These are phyloP conservation scores for Bergia puertoricense DNA, from an alignment of 92 coral and sea anemone genomes.

Conservation along the genomic window DNA sequence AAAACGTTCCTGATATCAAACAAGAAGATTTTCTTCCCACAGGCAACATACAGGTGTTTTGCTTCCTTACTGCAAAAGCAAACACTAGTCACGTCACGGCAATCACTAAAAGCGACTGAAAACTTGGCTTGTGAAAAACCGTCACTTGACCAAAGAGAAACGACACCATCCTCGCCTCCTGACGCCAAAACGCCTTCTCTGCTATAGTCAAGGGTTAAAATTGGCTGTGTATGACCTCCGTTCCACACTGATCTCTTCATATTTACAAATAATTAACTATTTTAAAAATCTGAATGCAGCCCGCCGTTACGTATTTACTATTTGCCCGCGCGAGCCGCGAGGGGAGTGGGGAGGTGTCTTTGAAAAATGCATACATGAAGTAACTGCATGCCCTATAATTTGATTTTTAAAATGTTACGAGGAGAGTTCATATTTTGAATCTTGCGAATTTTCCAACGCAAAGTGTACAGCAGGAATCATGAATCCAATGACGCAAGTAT, in stretches of 20 bases:
- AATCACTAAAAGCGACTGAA: constrained; percentile 30
- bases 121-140: constrained; percentile 67
- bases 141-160: constrained; percentile 82
- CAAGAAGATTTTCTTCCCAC: constrained; percentile 70
- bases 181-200: constrained; percentile 79
- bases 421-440: not conserved
- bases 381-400: not conserved
- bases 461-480: constrained; percentile 45
- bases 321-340: too few relatives aligned
- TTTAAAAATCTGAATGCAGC: too few relatives aligned
- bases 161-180: constrained; percentile 86
- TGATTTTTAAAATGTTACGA: too few relatives aligned
- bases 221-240: constrained; percentile 83
- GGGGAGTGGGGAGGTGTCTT: too few relatives aligned
- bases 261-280: not conserved
- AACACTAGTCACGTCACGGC: constrained; percentile 60
- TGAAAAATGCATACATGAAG: not conserved
- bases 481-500: constrained; percentile 98
- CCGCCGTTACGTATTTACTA: too few relatives aligned
- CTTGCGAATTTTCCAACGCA: not conserved
- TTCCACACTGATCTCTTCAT: constrained; percentile 67
- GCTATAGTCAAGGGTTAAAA: constrained; percentile 79
- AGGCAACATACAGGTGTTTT: constrained; percentile 77
- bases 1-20: constrained; percentile 76
- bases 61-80: constrained; percentile 69